Conservation (phyloP, 2,113 vertebrate species). For the Anser brachyrhynchus region DNA sequence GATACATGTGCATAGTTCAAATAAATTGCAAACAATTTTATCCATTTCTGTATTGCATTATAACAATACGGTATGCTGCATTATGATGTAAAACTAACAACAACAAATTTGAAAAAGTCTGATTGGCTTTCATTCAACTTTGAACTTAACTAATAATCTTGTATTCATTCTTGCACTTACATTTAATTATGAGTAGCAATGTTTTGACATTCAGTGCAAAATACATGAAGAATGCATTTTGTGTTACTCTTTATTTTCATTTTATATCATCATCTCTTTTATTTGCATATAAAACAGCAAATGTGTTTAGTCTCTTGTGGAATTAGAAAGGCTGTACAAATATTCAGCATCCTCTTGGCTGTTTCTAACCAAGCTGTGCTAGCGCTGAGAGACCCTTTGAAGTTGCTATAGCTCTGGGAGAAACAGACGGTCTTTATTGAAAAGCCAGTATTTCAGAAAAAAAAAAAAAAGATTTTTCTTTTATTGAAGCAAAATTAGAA, state of each 20-base stretch:
- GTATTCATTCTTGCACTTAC: background rate
- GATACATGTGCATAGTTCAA: background rate
- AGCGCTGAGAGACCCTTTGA: conserved; percentile 29
- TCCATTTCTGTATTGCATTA: background rate
- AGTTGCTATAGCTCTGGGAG: background rate
- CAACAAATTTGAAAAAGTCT: background rate
- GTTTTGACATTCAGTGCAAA: background rate
- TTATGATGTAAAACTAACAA: background rate
- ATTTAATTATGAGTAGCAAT: background rate
- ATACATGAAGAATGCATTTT: background rate
- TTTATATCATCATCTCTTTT: background rate
- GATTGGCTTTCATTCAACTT: background rate
- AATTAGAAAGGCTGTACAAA: conserved; percentile 41
- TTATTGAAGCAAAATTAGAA: background rate
- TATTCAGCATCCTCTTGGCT: conserved; percentile 15
- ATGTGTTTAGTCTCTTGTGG: background rate
- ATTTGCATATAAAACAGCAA: conserved; percentile 35
- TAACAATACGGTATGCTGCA: background rate
- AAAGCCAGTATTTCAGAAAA: background rate
- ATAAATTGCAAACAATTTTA: background rate
- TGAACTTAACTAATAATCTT: background rate
- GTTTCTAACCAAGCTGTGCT: conserved; percentile 27
- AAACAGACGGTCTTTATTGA: background rate
- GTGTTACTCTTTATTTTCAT: background rate
- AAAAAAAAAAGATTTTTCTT: background rate